phyloP scores from a whole-genome alignment of 2,113 vertebrate genomes.

The Pica pica region DNA sequence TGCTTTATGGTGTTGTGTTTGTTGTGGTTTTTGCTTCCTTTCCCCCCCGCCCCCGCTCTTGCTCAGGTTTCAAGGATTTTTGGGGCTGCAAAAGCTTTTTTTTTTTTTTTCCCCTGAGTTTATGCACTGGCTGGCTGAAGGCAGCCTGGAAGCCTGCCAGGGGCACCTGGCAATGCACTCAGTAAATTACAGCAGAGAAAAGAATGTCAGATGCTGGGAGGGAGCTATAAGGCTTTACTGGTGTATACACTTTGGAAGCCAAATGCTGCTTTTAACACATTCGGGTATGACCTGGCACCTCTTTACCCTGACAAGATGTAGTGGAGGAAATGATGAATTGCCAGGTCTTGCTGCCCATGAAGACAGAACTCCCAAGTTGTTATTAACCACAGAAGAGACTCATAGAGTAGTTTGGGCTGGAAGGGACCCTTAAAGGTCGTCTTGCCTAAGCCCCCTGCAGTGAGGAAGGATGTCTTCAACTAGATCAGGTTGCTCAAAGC shows the following conservation, averaged over 20 bases:
- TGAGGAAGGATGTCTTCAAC: not conserved
- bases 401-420: not conserved
- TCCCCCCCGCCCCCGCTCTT: fast-evolving
- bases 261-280: slow-evolving; percentile 29
- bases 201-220: not conserved
- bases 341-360: not conserved
- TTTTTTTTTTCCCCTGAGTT: not conserved
- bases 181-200: slow-evolving; percentile 27
- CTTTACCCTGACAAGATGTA: not conserved
- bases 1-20: not conserved
- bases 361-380: not conserved
- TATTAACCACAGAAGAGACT: not conserved
- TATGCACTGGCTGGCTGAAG: not conserved
- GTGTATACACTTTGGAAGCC: not conserved
- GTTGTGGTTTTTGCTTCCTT: not conserved
- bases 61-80: not conserved
- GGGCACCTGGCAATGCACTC: slow-evolving; percentile 35
- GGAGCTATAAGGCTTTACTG: not conserved
- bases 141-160: slow-evolving; percentile 12
- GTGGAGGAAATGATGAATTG: not conserved
- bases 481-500: not conserved
- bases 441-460: not conserved
- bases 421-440: not conserved
- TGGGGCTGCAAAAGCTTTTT: not conserved
- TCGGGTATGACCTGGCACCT: not conserved